These are phyloP conservation scores for Teleopsis dalmanni DNA, from an alignment of 1,140 invertebrate species.

Conservation along the genomic window DNA sequence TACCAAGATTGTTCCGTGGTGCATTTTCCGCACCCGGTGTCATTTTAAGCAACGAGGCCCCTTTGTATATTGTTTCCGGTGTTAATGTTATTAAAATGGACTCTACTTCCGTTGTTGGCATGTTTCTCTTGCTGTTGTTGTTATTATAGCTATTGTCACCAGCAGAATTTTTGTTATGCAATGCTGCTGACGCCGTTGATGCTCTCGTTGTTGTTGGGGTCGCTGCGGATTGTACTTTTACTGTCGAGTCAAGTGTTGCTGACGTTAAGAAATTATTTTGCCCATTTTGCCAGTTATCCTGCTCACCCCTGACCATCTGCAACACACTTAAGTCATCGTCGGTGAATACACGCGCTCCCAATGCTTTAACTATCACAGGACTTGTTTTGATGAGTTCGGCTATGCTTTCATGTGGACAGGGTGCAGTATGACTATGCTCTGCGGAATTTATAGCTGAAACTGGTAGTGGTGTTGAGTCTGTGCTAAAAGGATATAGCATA, in stretches of 20 bases:
- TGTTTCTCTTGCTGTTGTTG: conserved; percentile 4
- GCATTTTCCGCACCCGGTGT: conserved; percentile 13
- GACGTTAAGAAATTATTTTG: conserved; percentile 11
- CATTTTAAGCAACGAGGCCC: conserved; percentile 38
- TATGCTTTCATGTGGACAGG: conserved; percentile 36
- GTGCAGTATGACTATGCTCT: background rate
- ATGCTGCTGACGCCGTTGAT: background rate
- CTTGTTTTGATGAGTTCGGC: conserved; percentile 38
- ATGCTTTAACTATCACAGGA: conserved; percentile 40
- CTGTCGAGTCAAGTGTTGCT: background rate
- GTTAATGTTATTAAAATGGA: conserved; percentile 44
- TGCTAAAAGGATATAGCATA: too few species aligned
- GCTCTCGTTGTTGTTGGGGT: background rate
- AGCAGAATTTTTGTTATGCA: too few species aligned
- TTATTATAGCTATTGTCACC: background rate
- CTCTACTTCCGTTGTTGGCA: background rate
- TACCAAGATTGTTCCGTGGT: conserved; percentile 2
- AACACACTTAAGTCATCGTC: too few species aligned
- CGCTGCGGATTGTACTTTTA: background rate
- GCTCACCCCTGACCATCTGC: conserved; percentile 4
- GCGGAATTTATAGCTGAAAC: conserved; percentile 1
- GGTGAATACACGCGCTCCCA: conserved; percentile 33
- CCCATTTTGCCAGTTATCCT: conserved; percentile 7
- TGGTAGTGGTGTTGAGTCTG: conserved; percentile 10
- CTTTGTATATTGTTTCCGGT: conserved; percentile 43